Evolutionary conservation across 2,113 vertebrate species (phyloP).

Genomic region (Mystacornis crossleyi): DNA sequence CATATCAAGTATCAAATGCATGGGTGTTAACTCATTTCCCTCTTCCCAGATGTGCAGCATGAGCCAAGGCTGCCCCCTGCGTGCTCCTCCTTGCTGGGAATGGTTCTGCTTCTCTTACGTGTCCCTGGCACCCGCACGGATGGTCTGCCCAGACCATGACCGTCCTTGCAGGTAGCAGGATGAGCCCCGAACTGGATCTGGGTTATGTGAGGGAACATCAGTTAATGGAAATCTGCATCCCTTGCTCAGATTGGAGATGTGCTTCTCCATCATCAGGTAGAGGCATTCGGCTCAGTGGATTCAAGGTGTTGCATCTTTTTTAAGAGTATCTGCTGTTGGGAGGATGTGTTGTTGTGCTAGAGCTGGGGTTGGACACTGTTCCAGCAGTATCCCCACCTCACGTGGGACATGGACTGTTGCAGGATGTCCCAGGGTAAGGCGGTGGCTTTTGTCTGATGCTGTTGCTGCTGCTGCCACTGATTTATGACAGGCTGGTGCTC

Average conservation of each 20-base stretch:
- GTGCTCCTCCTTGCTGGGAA: background rate
- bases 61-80: background rate
- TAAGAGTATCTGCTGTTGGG: background rate
- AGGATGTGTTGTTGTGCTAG: background rate
- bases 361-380: background rate
- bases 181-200: background rate
- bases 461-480: accelerated
- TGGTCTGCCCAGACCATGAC: background rate
- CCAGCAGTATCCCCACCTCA: background rate
- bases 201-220: background rate
- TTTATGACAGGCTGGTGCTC: background rate
- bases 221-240: background rate
- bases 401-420: background rate
- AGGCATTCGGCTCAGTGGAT: background rate
- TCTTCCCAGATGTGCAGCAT: background rate
- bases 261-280: background rate
- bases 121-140: background rate
- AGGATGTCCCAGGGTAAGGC: background rate
- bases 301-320: background rate
- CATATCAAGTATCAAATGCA: background rate
- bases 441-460: background rate
- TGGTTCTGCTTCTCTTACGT: background rate
- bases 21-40: background rate
- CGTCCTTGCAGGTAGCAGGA: background rate
- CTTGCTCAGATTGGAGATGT: background rate